Conservation (phyloP, 30 jellyfish, hydroid and myxozoan genomes). For the Turritopsis dohrnii region DNA sequence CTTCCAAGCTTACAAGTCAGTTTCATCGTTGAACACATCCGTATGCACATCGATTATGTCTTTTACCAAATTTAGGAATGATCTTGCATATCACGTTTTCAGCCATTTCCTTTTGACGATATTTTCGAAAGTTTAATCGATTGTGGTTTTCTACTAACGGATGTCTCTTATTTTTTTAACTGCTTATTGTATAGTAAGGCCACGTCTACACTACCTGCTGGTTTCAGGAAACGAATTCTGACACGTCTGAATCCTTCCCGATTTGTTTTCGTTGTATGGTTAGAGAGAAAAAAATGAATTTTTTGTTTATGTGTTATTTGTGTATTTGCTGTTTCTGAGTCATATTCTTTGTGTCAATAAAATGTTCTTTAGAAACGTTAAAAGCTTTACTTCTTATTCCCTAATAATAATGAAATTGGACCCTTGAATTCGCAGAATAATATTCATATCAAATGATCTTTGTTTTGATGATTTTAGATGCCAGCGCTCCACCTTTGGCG, state of each 20-base stretch:
- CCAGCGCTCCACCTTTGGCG: slow-evolving; percentile 11
- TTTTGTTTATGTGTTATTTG: not conserved
- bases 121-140: not conserved
- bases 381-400: too few relatives aligned
- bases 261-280: not conserved
- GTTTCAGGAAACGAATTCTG: not conserved
- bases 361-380: too few relatives aligned
- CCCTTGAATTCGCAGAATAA: not conserved
- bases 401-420: not conserved
- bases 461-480: not conserved
- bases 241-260: not conserved
- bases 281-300: not conserved
- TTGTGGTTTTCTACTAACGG: not conserved
- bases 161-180: not conserved
- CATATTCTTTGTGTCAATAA: not conserved
- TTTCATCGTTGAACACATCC: not conserved
- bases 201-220: not conserved
- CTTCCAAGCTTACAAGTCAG: not conserved
- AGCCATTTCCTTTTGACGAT: not conserved
- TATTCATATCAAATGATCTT: too few relatives aligned
- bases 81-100: not conserved
- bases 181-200: not conserved
- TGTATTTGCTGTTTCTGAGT: not conserved
- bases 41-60: not conserved
- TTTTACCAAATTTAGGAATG: not conserved